Base-by-base conservation (phyloP, 2,888 invertebrate genomes). In the Brenthis ino region DNA sequence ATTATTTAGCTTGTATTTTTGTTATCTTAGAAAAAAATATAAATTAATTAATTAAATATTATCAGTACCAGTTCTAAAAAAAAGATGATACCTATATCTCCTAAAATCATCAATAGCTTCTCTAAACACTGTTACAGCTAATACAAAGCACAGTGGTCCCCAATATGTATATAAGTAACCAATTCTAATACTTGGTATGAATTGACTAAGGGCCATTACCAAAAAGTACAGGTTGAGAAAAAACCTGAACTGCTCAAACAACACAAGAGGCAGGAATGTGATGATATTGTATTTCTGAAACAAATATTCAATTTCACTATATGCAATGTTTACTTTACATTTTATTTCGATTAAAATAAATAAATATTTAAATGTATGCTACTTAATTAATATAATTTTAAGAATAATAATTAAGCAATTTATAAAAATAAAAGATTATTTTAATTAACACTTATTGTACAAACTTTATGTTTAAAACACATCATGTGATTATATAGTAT, bases 131-230 rank as follows among this genome's bases (percentile, higher is more conserved):
- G 99, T 99, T 12, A 99, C 98, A 75, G 97, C 95, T 68, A 99
- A 93, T 37, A 99, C 99, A 92, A 99, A 99, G 79, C 98, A 96
- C 94, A 99, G 88, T 57, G 99, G 99, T 72, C 98, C 99, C 99
- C 99, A 99, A 88, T 99, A 99, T 0, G 99, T 99, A 88, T 99
- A 99, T 57, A 99, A 95, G 85, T 98, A 99, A 2, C 99, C 99
- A 80, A 99, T 98, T 78, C 98, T 94, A 76, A 99, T 96, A 81
- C 98, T 98, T 33, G 99, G 98, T 84, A 99, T 97, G 91, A 99
- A 99, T 92, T 99, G 99, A 81, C 98, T 98, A 66, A 97, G 94
- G 0, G 99, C 99, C 99, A 99, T 99, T 69, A 99, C 94, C 76
- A 99, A 94, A 91, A 99, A 99, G 88, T 99, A 99, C 69, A 99